Conservation (phyloP, 2,113 vertebrate genomes). For the Cephalopholis sonnerati region DNA sequence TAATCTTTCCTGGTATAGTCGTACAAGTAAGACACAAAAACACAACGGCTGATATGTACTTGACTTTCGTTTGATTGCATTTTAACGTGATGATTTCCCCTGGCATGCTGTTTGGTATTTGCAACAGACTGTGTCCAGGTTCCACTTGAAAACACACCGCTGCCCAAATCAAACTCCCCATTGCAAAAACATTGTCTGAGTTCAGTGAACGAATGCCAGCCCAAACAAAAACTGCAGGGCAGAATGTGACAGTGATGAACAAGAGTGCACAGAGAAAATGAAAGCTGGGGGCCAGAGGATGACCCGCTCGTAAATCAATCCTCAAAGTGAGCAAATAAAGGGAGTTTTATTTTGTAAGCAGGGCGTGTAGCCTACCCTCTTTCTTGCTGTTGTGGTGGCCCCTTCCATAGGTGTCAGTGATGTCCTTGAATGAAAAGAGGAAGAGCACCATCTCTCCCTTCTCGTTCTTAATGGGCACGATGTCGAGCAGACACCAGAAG, state of each 20-base stretch:
- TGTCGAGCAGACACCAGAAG: slow-evolving; percentile 96
- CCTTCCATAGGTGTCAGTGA: slow-evolving; percentile 89
- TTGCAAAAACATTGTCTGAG: slow-evolving; percentile 54
- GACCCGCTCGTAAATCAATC: slow-evolving; percentile 55
- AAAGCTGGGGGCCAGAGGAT: slow-evolving; percentile 46
- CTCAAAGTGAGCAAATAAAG: slow-evolving; percentile 43
- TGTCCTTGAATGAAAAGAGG: slow-evolving; percentile 98
- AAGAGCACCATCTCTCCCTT: slow-evolving; percentile 97
- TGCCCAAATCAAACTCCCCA: slow-evolving; percentile 47
- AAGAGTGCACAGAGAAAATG: slow-evolving; percentile 37
- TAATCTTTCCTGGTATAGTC: background rate
- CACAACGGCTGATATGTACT: background rate
- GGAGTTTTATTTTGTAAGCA: background rate
- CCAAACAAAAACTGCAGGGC: slow-evolving; percentile 47
- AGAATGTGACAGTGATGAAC: slow-evolving; percentile 74
- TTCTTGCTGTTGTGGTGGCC: slow-evolving; percentile 78
- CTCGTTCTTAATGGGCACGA: slow-evolving; percentile 98
- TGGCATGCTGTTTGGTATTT: slow-evolving; percentile 24
- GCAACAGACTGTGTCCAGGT: slow-evolving; percentile 41
- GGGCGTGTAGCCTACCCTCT: slow-evolving; percentile 83
- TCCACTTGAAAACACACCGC: slow-evolving; percentile 55
- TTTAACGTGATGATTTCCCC: slow-evolving; percentile 7
- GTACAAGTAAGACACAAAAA: slow-evolving; percentile 14
- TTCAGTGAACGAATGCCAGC: slow-evolving; percentile 33
- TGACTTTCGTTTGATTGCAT: slow-evolving; percentile 16